Evolutionary conservation across 1,140 invertebrate species (phyloP), one percentile per base, ranked within the genome.

Genomic region (Alviniconcha marisindica): DNA sequence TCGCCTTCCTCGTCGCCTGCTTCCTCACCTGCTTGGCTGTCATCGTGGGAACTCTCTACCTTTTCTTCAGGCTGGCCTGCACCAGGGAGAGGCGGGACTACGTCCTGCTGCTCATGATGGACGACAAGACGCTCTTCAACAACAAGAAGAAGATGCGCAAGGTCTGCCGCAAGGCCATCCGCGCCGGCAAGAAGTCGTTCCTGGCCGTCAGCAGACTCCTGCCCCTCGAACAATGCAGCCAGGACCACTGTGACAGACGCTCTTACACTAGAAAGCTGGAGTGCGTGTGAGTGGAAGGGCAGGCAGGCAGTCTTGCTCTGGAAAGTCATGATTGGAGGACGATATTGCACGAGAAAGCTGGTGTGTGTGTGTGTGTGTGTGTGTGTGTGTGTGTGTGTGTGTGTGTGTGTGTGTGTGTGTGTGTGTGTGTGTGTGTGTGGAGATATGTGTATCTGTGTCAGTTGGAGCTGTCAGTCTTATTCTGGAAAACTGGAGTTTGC

Each of bases 1-100:
- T 81, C 15, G 82, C 83, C 10, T 85, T 87, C 44, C 31, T 88
- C 14, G 31, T 80, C 1, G 44, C 56, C 18, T 80, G 78, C 60
- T 63, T 42, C 38, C 40, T 80, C 31, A 31, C 40, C 15, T 15
- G 38, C 56, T 1, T 66, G 36, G 56, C 56, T 24, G 21, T 80
- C 15, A 66, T 80, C 60, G 15, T 60, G 36, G 56, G 31, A 2
- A 15, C 56, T 36, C 56, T 69, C 36, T 28, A 42, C 36, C 18
- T 80, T 2, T 28, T 66, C 36, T 66, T 38, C 38, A 40, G 78
- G 38, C 54, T 66, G n/a, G 0, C 44, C 3, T 80, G 78, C 60
- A 63, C 56, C 24, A 28, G 60, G 36, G 38, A 66, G 33, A 63
- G 56, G 36, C 54, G 56, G 40, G 56, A 66, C 56, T 18, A 18